Evolutionary conservation across 2,888 invertebrate genomes (phyloP), one percentile per base, ranked within the genome.

Genomic region (Xylota sylvarum): DNA sequence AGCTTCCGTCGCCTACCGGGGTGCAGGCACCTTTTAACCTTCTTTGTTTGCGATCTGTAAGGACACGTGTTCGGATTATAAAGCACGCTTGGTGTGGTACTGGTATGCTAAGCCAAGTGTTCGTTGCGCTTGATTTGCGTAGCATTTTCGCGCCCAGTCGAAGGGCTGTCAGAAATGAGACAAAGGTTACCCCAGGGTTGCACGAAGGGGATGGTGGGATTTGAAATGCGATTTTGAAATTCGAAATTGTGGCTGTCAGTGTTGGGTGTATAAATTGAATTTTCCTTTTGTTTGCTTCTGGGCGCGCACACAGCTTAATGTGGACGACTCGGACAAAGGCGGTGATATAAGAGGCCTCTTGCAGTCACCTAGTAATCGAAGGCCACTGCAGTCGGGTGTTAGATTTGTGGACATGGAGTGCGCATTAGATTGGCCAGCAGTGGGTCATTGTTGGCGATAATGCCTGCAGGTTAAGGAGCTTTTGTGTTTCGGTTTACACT

Each of bases 41-140:
- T 56, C 79, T 79, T 74, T 73, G 79, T 78, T 40, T 2, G 55
- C 56, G 83, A 84, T 84, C 73, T 73, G 14, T 62, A 79, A 84
- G 83, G 83, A 84, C 83, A 84, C 83, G 83, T 84, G 83, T 84
- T 84, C 73, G 55, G 73, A 69, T 79, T 48, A 62, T 14, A 60
- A 46, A 55, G 52, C 37, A n/a, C n/a, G 30, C n/a, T 37, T n/a
- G 32, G 48, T 14, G 52, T 6, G 32, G 32, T 6, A 6, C 5
- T 9, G 35, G 7, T 35, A 9, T 35, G 35, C 4, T 5, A 17
- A 23, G 37, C 78, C 65, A 78, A 78, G 79, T 74, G 79, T 70
- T 80, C 84, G 80, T 84, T 74, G 55, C 83, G 83, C 79, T 83
- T 72, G 83, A 83, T 83, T 84, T 83, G 79, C 79, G 73, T 79